Evolutionary conservation across 2,888 invertebrate species (phyloP).

Genomic region (Eupeodes luniger): DNA sequence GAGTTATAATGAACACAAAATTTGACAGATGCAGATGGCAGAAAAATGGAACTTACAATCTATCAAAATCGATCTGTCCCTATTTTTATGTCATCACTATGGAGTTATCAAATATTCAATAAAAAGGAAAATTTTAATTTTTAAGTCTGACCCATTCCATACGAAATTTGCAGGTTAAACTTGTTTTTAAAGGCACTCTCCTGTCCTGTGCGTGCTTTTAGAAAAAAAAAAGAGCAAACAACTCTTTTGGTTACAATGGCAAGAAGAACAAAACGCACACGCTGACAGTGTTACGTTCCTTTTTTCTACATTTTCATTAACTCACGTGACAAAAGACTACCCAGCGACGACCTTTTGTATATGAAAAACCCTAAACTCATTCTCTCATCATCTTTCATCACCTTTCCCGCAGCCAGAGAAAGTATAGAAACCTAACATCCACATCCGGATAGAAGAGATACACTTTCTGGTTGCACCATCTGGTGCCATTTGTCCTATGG

Average conservation of each 20-base stretch:
- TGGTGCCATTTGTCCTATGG: conserved; percentile 46
- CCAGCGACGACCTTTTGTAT: conserved; percentile 23
- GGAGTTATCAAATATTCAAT: no score
- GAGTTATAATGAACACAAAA: no score
- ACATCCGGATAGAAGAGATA: conserved; percentile 15
- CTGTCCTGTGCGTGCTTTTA: no score
- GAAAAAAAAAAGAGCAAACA: background rate
- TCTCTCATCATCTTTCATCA: conserved; percentile 1
- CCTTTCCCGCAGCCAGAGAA: conserved; percentile 3
- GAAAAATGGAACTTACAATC: no score
- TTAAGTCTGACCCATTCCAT: no score
- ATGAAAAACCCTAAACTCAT: background rate
- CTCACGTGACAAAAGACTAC: conserved; percentile 64
- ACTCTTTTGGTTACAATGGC: background rate
- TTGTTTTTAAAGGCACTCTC: no score
- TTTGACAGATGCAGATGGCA: no score
- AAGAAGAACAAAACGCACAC: conserved; percentile 6
- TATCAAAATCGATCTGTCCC: no score
- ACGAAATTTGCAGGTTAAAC: no score
- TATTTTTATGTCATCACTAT: no score
- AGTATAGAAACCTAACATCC: background rate
- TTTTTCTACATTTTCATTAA: conserved; percentile 54
- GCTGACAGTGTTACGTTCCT: conserved; percentile 7
- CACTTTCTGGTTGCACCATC: conserved; percentile 64
- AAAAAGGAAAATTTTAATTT: no score